Conservation (phyloP, 1,140 invertebrate species). For the Zelostemma sp. region DNA sequence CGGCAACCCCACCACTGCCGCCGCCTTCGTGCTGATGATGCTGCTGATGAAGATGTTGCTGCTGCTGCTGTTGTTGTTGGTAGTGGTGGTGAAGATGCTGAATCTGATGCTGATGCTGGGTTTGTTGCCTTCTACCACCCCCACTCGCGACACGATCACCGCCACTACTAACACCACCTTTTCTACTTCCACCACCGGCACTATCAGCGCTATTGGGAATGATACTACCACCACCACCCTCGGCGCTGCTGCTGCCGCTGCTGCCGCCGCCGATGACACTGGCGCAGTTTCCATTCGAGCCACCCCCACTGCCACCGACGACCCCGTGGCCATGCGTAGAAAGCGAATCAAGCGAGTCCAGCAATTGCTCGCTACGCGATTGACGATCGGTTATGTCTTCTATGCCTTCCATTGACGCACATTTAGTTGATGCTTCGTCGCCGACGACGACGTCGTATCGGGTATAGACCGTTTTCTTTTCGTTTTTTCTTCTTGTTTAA, state of each 20-base stretch:
- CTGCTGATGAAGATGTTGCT: slow-evolving; percentile 32
- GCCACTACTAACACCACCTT: slow-evolving; percentile 44
- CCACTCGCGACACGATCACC: slow-evolving; percentile 51
- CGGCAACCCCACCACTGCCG: slow-evolving; percentile 53
- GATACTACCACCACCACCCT: slow-evolving; percentile 14
- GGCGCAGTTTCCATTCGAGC: slow-evolving; percentile 67
- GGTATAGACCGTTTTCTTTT: too few relatives aligned
- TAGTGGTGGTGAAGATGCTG: slow-evolving; percentile 41
- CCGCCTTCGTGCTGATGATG: slow-evolving; percentile 50
- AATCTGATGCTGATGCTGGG: slow-evolving; percentile 50
- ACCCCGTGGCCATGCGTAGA: slow-evolving; percentile 71
- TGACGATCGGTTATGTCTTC: slow-evolving; percentile 76
- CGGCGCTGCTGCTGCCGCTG: slow-evolving; percentile 25
- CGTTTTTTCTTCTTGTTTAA: too few relatives aligned
- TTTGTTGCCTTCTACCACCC: slow-evolving; percentile 50
- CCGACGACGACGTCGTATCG: too few relatives aligned
- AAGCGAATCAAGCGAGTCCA: slow-evolving; percentile 72
- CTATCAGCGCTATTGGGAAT: slow-evolving; percentile 30
- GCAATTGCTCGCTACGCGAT: slow-evolving; percentile 73
- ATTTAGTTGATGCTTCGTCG: too few relatives aligned
- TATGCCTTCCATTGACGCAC: slow-evolving; percentile 76
- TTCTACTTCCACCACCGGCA: slow-evolving; percentile 31
- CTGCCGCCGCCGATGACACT: slow-evolving; percentile 50
- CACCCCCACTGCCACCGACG: slow-evolving; percentile 65
- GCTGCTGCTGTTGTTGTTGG: slow-evolving; percentile 34